phyloP scores from a whole-genome alignment of 2,888 invertebrate genomes.

The Heliconius ethilla region DNA sequence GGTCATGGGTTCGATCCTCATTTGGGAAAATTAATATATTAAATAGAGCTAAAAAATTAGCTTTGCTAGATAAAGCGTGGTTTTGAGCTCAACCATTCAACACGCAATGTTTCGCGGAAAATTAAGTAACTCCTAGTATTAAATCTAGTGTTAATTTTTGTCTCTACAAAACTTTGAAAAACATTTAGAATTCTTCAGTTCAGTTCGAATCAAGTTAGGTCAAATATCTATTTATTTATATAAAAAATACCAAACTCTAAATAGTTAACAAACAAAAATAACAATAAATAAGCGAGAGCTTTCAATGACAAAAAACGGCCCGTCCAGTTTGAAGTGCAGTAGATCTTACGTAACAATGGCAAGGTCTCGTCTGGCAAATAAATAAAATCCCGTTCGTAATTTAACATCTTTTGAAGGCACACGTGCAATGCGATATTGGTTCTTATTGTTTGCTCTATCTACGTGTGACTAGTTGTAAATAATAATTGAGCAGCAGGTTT shows the following conservation, averaged over 20 bases:
- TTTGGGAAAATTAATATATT: no score
- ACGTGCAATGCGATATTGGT: constrained; percentile 34
- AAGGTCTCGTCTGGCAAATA: constrained; percentile 44
- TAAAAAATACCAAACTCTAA: neutral
- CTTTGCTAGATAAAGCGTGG: no score
- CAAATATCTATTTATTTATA: neutral
- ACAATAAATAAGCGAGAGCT: neutral
- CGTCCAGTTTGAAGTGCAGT: constrained; percentile 23
- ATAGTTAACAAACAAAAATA: neutral
- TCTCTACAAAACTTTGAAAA: no score
- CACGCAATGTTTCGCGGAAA: no score
- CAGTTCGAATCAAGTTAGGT: neutral
- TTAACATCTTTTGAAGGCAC: constrained; percentile 42
- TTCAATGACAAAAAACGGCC: constrained; percentile 4
- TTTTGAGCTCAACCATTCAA: no score
- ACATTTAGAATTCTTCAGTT: no score
- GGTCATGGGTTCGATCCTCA: no score
- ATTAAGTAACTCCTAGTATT: no score
- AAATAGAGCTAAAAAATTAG: no score
- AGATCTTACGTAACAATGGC: constrained; percentile 25
- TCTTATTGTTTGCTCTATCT: neutral
- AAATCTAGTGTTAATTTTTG: no score
- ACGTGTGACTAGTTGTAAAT: neutral
- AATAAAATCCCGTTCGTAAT: constrained; percentile 46
- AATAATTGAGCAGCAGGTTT: no score